Conservation (phyloP, 1,140 invertebrate genomes). For the Acromyrmex charruanus region DNA sequence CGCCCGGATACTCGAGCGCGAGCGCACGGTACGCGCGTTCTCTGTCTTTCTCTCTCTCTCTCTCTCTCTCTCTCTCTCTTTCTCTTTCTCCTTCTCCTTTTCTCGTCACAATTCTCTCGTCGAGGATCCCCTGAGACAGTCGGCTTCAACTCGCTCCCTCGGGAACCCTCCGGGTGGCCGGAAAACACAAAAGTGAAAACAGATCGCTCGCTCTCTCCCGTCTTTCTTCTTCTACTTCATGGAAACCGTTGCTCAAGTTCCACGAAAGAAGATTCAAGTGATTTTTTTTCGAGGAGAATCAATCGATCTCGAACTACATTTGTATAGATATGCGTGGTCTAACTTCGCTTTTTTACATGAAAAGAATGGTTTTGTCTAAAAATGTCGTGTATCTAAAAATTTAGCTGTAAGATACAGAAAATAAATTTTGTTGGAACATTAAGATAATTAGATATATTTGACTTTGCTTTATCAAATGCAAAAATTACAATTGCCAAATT, state of each 20-base stretch:
- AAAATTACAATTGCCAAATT: too few species aligned
- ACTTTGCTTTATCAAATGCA: too few species aligned
- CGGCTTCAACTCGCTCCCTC: conserved; percentile 79
- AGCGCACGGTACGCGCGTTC: conserved; percentile 60
- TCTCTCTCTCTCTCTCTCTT: conserved; percentile 62
- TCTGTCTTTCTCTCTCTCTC: conserved; percentile 49
- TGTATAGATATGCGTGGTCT: neutral
- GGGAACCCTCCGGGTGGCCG: conserved; percentile 79
- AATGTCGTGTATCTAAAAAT: too few species aligned
- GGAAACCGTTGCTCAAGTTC: conserved; percentile 70
- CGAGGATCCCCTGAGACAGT: conserved; percentile 79
- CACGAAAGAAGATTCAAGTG: conserved; percentile 21
- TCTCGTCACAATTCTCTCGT: conserved; percentile 14
- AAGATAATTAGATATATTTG: too few species aligned
- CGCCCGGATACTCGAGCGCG: conserved; percentile 75
- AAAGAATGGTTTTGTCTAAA: too few species aligned
- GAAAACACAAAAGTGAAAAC: conserved; percentile 83
- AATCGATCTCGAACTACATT: conserved; percentile 11
- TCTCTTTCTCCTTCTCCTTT: conserved; percentile 16
- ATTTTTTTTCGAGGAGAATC: conserved; percentile 36
- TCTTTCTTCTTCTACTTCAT: conserved; percentile 21
- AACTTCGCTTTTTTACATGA: neutral
- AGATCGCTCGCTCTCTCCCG: conserved; percentile 69
- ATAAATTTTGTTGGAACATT: too few species aligned
- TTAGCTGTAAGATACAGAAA: too few species aligned